phyloP scores from a whole-genome alignment of 1,140 invertebrate genomes.

The Bombus affinis region DNA sequence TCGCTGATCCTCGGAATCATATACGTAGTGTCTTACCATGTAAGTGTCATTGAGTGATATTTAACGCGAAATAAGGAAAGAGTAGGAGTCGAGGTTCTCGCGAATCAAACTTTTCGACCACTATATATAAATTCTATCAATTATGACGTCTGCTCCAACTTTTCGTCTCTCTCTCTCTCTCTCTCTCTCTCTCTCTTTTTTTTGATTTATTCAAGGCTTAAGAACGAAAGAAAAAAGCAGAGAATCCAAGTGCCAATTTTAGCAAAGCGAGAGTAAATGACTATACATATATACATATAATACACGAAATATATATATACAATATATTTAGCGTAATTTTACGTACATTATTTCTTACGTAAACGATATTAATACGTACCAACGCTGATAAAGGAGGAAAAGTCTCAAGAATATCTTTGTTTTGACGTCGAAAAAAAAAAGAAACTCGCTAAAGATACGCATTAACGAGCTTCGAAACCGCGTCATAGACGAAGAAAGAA shows the following conservation, averaged over 20 bases:
- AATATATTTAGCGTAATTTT: slow-evolving; percentile 60
- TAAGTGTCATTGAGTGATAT: slow-evolving; percentile 33
- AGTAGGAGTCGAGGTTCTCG: background rate
- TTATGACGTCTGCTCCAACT: slow-evolving; percentile 10
- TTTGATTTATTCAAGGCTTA: slow-evolving; percentile 40
- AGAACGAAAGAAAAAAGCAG: slow-evolving; percentile 20
- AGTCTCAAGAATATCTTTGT: background rate
- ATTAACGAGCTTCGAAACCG: background rate
- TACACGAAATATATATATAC: slow-evolving; percentile 41
- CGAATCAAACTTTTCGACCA: slow-evolving; percentile 15
- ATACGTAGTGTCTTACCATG: slow-evolving; percentile 36
- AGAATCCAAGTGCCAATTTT: slow-evolving; percentile 75
- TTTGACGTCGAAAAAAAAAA: background rate
- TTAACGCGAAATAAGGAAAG: slow-evolving; percentile 17
- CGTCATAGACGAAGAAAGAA: background rate
- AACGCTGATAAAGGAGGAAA: slow-evolving; percentile 11
- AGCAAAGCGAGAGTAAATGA: slow-evolving; percentile 68
- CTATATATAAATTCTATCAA: background rate
- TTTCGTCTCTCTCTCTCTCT: slow-evolving; percentile 20
- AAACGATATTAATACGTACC: slow-evolving; percentile 34
- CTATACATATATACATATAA: slow-evolving; percentile 50
- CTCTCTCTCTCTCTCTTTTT: slow-evolving; percentile 9
- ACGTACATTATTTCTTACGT: slow-evolving; percentile 60
- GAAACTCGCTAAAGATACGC: background rate
- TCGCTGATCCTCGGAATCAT: background rate